Percentiles rank a stretch among this genome's conserved stretches.
phyloP scores from a whole-genome alignment of 2,797 vertebrate genomes.

The Phrynocephalus vlangalii region DNA sequence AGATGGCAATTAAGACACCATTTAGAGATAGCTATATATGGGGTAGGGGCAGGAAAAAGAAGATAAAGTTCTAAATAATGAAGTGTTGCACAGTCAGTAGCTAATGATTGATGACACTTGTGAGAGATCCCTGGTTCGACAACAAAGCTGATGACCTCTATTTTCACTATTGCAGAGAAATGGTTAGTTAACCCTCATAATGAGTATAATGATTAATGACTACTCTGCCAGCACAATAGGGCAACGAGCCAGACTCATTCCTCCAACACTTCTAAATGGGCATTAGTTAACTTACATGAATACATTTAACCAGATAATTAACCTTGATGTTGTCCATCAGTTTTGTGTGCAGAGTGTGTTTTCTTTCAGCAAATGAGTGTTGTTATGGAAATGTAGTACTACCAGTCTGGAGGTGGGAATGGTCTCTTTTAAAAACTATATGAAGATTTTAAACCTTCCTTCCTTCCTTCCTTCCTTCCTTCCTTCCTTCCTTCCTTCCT shows the following conservation, averaged over 20 bases:
- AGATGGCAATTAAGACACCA: conserved; percentile 55
- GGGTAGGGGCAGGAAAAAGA: background rate
- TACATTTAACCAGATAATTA: conserved; percentile 59
- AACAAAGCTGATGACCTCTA: conserved; percentile 58
- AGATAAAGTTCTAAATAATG: background rate
- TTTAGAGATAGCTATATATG: conserved; percentile 36
- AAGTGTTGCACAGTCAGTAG: background rate
- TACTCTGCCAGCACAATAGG: conserved; percentile 53
- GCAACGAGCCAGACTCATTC: conserved; percentile 29
- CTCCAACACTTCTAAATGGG: conserved; percentile 55
- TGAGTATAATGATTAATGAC: conserved; percentile 54
- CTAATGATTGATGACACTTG: background rate
- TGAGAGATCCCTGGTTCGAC: conserved; percentile 37
- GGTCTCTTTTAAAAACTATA: background rate
- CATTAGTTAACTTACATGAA: conserved; percentile 60
- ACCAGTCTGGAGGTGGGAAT: background rate
- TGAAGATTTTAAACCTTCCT: background rate
- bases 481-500: background rate
- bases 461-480: background rate
- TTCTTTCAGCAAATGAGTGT: background rate
- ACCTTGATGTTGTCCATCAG: background rate
- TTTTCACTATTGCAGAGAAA: conserved; percentile 66
- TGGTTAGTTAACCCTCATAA: conserved; percentile 69
- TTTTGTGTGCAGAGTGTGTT: background rate
- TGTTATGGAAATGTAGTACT: background rate